These are phyloP conservation scores for Colinus virginianus DNA, from an alignment of 2,113 vertebrate species.

Conservation along the genomic window DNA sequence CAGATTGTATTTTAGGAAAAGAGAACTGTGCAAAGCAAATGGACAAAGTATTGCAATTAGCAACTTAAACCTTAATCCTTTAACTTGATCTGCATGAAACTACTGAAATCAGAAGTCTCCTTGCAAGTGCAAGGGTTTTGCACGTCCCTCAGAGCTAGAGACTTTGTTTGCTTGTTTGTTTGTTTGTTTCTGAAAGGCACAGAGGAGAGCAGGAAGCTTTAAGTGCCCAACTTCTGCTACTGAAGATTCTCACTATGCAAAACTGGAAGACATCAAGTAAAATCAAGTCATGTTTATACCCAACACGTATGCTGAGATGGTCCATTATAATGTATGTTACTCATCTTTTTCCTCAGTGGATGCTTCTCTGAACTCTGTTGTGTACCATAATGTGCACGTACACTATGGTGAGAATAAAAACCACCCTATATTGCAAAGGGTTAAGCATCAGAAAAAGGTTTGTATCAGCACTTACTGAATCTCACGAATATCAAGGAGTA, in stretches of 20 bases:
- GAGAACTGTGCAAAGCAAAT: not conserved
- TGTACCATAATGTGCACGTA: not conserved
- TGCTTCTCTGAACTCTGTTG: not conserved
- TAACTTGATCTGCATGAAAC: not conserved
- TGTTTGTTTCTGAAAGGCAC: slow-evolving; percentile 27
- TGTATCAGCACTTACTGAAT: slow-evolving; percentile 1
- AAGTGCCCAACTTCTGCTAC: slow-evolving; percentile 31
- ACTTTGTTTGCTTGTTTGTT: slow-evolving; percentile 44
- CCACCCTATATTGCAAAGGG: not conserved
- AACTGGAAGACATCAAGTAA: slow-evolving; percentile 61
- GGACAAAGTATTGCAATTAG: not conserved
- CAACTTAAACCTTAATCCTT: not conserved
- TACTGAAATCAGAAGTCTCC: not conserved
- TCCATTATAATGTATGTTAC: not conserved
- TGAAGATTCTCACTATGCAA: slow-evolving; percentile 55
- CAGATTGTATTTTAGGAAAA: not conserved
- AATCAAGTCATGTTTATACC: slow-evolving; percentile 48
- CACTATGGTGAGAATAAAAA: not conserved
- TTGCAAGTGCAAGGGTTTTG: not conserved
- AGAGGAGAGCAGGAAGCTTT: slow-evolving; percentile 24
- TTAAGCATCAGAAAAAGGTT: slow-evolving; percentile 27
- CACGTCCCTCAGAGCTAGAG: not conserved
- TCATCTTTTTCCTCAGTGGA: not conserved
- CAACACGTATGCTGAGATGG: not conserved
- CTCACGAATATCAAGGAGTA: slow-evolving; percentile 41